Evolutionary conservation across 2,888 invertebrate species (phyloP), one percentile per base, ranked within the genome.

Genomic region (Andrena dorsata): DNA sequence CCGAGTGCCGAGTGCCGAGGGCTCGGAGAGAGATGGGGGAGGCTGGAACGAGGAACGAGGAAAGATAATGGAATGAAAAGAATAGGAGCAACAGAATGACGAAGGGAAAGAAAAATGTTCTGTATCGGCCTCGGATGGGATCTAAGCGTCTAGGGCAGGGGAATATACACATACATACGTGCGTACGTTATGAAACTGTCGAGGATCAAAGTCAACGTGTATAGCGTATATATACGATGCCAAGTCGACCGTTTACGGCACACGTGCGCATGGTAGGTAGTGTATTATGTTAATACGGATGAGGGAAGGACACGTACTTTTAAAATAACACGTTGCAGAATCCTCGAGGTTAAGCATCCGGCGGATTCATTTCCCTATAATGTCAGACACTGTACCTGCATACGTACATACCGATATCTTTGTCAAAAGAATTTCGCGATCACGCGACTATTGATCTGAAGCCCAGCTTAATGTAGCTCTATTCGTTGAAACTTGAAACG

Each of bases 81-180:
- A 76, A 47, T 26, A 70, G 58, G 66, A 65, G 49, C 32, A 65
- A 71, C 47, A 5, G 70, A 69, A 49, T 35, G 35, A 66, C 71
- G 26, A 49, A 73, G 70, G 65, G 70, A 73, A 83, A 76, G 61
- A 65, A 83, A 74, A 83, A 74, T 83, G 61, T 72, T 77, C 56
- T 53, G 69, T 65, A 72, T 64, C 72, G 77, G 47, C 26, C 32
- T 66, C 61, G 51, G 32, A 75, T 72, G 49, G 76, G 70, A 49
- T 51, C 73, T 61, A 23, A 13, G 53, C 8, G 53, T 41, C 41
- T 41, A 16, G 41, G 41, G 16, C 41, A 41, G 41, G 41, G 41
- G 41, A 16, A 41, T 41, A 41, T 41, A 41, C 41, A 5, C 4
- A 41, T 16, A 41, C 41, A 58, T 30, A 26, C 47, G 32, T 26